These are phyloP conservation scores for Agrochola lychnidis DNA, from an alignment of 2,888 invertebrate genomes.

Conservation along the genomic window DNA sequence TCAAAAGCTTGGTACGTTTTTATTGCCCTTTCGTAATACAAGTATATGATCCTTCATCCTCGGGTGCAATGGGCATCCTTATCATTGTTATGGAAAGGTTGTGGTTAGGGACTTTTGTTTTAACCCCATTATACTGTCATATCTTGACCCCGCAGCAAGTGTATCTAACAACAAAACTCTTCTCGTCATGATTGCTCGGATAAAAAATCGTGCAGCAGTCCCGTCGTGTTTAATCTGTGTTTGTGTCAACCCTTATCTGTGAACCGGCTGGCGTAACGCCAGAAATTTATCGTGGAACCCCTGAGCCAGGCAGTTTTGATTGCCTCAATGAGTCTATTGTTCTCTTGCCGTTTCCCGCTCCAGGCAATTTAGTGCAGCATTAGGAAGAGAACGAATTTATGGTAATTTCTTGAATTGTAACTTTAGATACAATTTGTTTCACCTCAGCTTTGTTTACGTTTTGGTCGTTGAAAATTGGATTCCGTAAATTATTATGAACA, in stretches of 20 bases:
- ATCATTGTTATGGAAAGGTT: neutral
- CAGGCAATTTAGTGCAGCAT: conserved; percentile 69
- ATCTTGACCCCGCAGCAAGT: conserved; percentile 44
- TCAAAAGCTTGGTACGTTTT: neutral
- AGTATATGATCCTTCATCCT: neutral
- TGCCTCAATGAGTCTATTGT: conserved; percentile 78
- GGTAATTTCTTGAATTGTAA: conserved; percentile 65
- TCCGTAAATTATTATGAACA: conserved; percentile 27
- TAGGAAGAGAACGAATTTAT: conserved; percentile 63
- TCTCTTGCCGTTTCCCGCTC: conserved; percentile 61
- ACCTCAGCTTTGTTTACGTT: conserved; percentile 48
- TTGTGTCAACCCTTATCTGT: conserved; percentile 71
- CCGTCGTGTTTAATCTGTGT: conserved; percentile 63
- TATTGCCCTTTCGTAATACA: neutral
- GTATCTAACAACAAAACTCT: conserved; percentile 53
- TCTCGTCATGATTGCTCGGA: conserved; percentile 58
- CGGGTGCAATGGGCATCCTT: neutral
- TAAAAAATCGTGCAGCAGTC: conserved; percentile 58
- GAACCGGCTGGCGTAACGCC: conserved; percentile 76
- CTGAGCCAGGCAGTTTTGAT: conserved; percentile 77
- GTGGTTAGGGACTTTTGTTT: conserved; percentile 1
- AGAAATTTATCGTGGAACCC: conserved; percentile 75
- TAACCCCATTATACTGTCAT: conserved; percentile 11
- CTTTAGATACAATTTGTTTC: conserved; percentile 54
- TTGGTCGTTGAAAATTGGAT: conserved; percentile 37